These are phyloP conservation scores for Acridotheres tristis DNA, from an alignment of 2,797 vertebrate genomes.

Conservation along the genomic window DNA sequence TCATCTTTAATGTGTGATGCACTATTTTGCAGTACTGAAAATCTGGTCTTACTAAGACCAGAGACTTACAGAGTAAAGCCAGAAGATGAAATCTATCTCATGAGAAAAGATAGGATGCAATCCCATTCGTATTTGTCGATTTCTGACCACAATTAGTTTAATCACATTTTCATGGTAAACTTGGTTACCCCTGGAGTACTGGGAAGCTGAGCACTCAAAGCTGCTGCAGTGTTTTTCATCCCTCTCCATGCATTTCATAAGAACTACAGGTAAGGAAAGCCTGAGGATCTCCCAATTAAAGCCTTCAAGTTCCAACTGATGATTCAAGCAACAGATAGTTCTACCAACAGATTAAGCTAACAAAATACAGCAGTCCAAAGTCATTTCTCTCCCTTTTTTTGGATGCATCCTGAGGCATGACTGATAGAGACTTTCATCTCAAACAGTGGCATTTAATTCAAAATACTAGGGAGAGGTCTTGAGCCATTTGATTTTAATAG, in stretches of 20 bases:
- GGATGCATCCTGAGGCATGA: neutral
- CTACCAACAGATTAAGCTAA: neutral
- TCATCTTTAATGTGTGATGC: neutral
- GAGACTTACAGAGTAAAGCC: neutral
- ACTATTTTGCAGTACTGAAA: neutral
- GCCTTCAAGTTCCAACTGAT: neutral
- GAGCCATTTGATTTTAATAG: neutral
- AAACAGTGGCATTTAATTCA: neutral
- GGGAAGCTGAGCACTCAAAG: neutral
- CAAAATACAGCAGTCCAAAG: neutral
- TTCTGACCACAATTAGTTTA: neutral
- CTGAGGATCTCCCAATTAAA: neutral
- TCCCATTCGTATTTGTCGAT: neutral
- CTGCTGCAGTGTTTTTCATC: neutral
- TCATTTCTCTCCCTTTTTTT: neutral
- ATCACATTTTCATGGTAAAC: neutral
- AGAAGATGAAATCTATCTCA: neutral
- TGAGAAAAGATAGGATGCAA: neutral
- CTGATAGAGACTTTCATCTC: neutral
- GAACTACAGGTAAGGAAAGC: neutral
- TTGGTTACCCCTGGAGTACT: neutral
- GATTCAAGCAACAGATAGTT: neutral
- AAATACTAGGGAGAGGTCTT: neutral
- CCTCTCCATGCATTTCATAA: neutral
- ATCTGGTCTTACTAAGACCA: neutral